Base-by-base conservation (phyloP, 2,113 vertebrate genomes). In the Brachyhypopomus gauderio region DNA sequence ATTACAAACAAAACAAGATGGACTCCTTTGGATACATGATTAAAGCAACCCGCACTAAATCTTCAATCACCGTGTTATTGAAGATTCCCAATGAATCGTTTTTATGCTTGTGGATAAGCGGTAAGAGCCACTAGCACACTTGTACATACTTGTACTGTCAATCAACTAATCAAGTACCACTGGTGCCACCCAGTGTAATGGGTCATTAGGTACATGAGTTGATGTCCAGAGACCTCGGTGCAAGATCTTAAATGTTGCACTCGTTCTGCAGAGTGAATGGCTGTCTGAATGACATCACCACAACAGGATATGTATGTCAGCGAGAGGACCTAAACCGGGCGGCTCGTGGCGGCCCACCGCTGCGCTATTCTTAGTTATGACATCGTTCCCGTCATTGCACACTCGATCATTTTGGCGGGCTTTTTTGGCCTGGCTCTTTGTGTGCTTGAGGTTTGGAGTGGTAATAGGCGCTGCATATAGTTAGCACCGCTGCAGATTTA, bases 281-380 rank as follows among this genome's bases (percentile, higher is more conserved):
- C 27, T 64, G 76, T 79, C 56, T 62, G 55, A 73, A 64, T 82
- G 76, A 72, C 79, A 79, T 82, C 67, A 75, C 63, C 77, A 76
- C 79, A 76, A 67, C 69, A 75, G 77, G 80, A 80, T 69, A 80
- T 72, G 71, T 72, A 66, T 76, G 77, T 79, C 72, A 82, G 80
- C 60, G 63, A 78, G 81, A 17, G 45, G 70, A 23, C 52, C 23
- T 67, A 82, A 85, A 75, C 79, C 45, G 64, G 63, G 73, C 62
- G 60, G 76, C 41, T 23, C 34, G 36, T 81, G 81, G 74, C 69
- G 74, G 69, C 72, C 60, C 41, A 74, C 64, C 38, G 41, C 17
- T 6, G 23, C 20, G 23, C 84, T 84, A 85, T 87, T 85, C 83
- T 84, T 77, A 59, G 17, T 9, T 34, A 84, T 83, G 82, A 84